Evolutionary conservation across 2,113 vertebrate species (phyloP), one percentile per base, ranked within the genome.

Genomic region (Electrona antarctica): DNA sequence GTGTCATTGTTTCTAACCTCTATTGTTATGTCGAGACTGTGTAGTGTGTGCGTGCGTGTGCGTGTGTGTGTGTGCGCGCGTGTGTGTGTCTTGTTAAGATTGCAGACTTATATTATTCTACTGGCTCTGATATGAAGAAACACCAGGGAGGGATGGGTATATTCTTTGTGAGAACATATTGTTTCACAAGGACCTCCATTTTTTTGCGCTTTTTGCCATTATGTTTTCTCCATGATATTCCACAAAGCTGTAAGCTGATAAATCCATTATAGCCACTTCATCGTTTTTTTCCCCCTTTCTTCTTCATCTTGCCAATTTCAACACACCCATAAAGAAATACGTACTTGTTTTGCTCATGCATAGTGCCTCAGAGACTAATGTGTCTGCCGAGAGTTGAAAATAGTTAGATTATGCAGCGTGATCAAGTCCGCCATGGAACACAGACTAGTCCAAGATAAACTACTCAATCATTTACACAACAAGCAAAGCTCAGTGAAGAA

Each of bases 1-100:
- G 83, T 51, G 76, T 78, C 57, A 71, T 64, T 84, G 74, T 78
- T 85, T 83, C 78, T 76, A 77, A 81, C 63, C 9, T 65, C 77
- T 65, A 82, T 88, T 86, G 87, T 87, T 83, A 57, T 60, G 2
- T 33, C 9, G 69, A 76, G 15, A 66, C 69, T 74, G 8, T 0
- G 8, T 67, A 41, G n/a, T 48, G 60, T 85, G 45, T 46, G 33
- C 3, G 21, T 21, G 21, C 2, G 21, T 21, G 21, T 21, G 21
- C 2, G 21, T 21, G 21, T 21, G 21, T 21, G 21, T 21, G 21
- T 21, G 21, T 21, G 21, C 2, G 21, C 2, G 21, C 2, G 21
- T 21, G 21, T 21, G 21, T 21, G 21, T 21, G 21, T 78, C 71
- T 45, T 11, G 57, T 12, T 29, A 8, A 67, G 21, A 84, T 78